A percentile compares a stretch with the other conserved stretches of the same genome.
Conservation (phyloP, 2,113 vertebrate species). For the Pithys albifrons region DNA sequence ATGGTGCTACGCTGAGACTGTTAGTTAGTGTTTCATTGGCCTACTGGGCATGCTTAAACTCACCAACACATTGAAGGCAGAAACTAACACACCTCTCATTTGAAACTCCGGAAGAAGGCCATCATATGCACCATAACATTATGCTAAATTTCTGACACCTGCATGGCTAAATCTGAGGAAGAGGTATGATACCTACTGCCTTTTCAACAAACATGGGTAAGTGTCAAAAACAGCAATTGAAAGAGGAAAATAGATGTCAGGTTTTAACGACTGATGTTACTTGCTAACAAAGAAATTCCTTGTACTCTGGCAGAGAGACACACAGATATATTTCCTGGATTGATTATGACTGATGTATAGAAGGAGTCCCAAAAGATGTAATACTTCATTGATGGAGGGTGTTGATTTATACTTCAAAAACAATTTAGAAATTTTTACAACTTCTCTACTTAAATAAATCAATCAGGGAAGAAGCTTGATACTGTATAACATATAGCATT, state of each 20-base stretch:
- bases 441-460: conserved; percentile 5
- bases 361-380: neutral
- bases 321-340: neutral
- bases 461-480: neutral
- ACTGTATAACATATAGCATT: neutral
- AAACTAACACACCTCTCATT: neutral
- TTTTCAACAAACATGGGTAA: neutral
- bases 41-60: no score
- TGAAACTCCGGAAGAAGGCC: neutral
- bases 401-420: conserved; percentile 15
- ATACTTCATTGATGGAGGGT: neutral
- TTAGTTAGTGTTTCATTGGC: no score
- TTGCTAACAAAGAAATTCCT: neutral
- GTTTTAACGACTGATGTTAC: neutral
- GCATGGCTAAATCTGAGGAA: neutral
- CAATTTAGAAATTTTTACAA: conserved; percentile 7
- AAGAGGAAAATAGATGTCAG: neutral
- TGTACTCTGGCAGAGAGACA: neutral
- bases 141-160: neutral
- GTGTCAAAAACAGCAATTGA: neutral
- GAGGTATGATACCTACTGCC: neutral
- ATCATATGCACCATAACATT: neutral
- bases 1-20: no score
- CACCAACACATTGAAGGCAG: no score
- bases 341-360: neutral